These are phyloP conservation scores for Pseudochaenichthys georgianus DNA, from an alignment of 2,797 vertebrate genomes.

Conservation along the genomic window DNA sequence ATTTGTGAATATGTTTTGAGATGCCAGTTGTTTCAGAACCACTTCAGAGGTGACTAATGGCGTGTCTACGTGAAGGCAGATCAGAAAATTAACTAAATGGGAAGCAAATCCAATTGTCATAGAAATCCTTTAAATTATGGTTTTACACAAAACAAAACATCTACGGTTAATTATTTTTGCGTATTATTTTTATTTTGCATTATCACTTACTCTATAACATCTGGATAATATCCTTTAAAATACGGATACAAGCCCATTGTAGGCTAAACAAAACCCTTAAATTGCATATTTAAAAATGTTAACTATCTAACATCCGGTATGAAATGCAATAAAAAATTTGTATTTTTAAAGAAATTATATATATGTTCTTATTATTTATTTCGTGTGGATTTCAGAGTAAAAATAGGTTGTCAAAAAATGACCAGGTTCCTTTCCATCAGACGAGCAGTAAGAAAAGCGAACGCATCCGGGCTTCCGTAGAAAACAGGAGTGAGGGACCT, in stretches of 20 bases:
- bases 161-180: not conserved
- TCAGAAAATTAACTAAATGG: not conserved
- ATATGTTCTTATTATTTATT: not conserved
- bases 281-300: not conserved
- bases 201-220: too few species aligned
- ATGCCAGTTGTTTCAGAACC: not conserved
- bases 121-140: not conserved
- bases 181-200: not conserved
- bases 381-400: not conserved
- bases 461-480: slow-evolving; percentile 82
- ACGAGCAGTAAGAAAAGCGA: not conserved
- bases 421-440: not conserved
- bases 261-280: not conserved
- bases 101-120: not conserved
- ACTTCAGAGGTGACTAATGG: not conserved
- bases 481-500: slow-evolving; percentile 73
- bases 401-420: slow-evolving; percentile 8
- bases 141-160: not conserved
- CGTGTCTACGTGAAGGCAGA: not conserved
- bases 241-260: not conserved
- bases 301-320: not conserved
- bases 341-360: not conserved
- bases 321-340: not conserved
- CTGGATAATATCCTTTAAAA: not conserved
- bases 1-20: not conserved